phyloP scores from a whole-genome alignment of 1,140 invertebrate species.

The Matsumurasca onukii region DNA sequence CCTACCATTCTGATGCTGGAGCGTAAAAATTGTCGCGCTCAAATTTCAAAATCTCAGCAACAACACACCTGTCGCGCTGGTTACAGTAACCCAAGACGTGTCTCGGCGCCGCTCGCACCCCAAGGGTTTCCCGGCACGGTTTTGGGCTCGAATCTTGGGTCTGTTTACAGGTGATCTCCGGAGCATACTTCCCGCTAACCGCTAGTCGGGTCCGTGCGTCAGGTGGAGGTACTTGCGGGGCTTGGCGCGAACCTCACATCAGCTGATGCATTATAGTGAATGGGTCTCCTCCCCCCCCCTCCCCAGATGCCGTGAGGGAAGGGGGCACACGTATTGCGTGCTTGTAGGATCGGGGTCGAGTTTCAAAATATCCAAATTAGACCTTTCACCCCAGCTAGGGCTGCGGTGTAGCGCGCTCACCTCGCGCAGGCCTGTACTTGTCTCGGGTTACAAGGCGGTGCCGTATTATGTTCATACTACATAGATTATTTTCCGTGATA shows the following conservation, averaged over 20 bases:
- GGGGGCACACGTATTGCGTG: background rate
- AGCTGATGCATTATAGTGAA: background rate
- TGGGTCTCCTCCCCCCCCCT: background rate
- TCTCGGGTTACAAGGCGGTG: too few relatives aligned
- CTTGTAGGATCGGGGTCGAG: background rate
- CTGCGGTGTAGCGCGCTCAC: too few relatives aligned
- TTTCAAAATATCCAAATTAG: background rate
- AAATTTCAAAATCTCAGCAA: background rate
- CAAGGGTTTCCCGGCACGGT: background rate
- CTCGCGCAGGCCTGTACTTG: too few relatives aligned
- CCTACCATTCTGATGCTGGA: too few relatives aligned
- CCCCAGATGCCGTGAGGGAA: background rate
- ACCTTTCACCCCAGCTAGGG: background rate
- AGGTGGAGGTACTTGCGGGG: background rate
- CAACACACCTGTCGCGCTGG: background rate
- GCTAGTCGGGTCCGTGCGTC: background rate
- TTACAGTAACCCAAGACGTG: too few relatives aligned
- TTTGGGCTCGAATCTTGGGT: background rate
- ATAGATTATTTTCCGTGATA: too few relatives aligned
- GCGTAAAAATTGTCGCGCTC: too few relatives aligned
- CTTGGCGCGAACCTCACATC: background rate
- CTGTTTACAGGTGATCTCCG: background rate
- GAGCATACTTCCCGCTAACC: background rate
- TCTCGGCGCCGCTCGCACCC: background rate
- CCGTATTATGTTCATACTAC: too few relatives aligned